phyloP scores from a whole-genome alignment of 1,140 invertebrate genomes.

The Drosophila mojavensis region DNA sequence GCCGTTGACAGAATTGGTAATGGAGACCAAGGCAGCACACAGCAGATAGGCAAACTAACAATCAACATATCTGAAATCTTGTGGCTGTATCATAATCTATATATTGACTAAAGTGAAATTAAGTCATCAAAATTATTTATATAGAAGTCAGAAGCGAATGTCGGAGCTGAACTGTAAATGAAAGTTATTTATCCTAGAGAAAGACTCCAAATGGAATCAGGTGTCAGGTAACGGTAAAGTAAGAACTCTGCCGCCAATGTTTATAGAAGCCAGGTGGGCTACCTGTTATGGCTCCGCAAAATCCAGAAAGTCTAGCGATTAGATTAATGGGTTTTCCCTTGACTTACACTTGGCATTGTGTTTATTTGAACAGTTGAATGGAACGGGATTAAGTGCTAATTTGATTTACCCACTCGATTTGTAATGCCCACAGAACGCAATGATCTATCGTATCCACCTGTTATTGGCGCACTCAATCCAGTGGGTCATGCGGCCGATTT shows the following conservation, averaged over 20 bases:
- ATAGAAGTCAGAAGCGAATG: too few species aligned
- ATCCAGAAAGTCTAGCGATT: not conserved
- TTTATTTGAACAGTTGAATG: conserved; percentile 21
- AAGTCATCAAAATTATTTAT: too few species aligned
- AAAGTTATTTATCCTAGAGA: too few species aligned
- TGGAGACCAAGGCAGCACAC: conserved; percentile 39
- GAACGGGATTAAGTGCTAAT: conserved; percentile 10
- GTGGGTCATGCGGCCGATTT: conserved; percentile 83
- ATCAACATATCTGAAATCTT: not conserved
- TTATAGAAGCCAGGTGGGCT: too few species aligned
- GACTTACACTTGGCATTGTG: not conserved
- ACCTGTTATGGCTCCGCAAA: too few species aligned
- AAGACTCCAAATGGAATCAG: too few species aligned
- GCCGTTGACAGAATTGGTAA: conserved; percentile 66
- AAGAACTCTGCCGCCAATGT: too few species aligned
- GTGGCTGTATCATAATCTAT: too few species aligned
- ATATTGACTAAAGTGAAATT: too few species aligned
- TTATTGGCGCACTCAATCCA: conserved; percentile 79
- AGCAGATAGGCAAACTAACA: conserved; percentile 7
- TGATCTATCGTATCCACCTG: conserved; percentile 83
- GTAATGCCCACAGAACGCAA: conserved; percentile 63
- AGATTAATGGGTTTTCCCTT: conserved; percentile 3
- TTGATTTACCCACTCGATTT: conserved; percentile 9
- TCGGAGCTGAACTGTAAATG: too few species aligned
- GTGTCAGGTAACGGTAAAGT: too few species aligned